Percentiles rank a stretch among this genome's conserved stretches.
phyloP scores from a whole-genome alignment of 2,797 vertebrate species.

The Amazona ochrocephala region DNA sequence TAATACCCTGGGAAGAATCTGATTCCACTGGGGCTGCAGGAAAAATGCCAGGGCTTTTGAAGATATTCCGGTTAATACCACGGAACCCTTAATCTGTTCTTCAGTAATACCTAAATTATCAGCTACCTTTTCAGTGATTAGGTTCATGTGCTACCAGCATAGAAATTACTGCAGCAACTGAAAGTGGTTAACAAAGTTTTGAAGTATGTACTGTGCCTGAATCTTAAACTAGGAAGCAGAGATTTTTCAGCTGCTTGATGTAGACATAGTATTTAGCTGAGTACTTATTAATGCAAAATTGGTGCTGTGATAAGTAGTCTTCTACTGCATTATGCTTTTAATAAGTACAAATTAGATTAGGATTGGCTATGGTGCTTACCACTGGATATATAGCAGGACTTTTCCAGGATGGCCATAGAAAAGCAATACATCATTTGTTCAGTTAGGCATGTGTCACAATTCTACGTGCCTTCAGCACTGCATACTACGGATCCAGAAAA shows the following conservation, averaged over 20 bases:
- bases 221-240: constrained; percentile 9
- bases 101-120: constrained; percentile 2
- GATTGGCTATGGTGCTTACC: background rate
- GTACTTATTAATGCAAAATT: background rate
- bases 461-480: background rate
- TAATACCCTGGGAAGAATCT: background rate
- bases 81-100: background rate
- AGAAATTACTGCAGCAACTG: constrained; percentile 1
- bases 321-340: background rate
- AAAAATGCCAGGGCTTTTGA: background rate
- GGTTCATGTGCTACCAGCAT: background rate
- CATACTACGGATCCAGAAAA: background rate
- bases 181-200: background rate
- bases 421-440: background rate
- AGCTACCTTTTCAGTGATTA: background rate
- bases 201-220: background rate
- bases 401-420: background rate
- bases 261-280: background rate
- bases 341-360: background rate
- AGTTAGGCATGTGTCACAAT: background rate
- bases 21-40: background rate
- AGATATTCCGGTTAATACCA: background rate
- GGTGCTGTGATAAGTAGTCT: background rate
- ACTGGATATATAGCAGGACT: background rate
- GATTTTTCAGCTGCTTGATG: constrained; percentile 29